Conservation (phyloP, 2,888 invertebrate species). For the Protophormia terraenovae region DNA sequence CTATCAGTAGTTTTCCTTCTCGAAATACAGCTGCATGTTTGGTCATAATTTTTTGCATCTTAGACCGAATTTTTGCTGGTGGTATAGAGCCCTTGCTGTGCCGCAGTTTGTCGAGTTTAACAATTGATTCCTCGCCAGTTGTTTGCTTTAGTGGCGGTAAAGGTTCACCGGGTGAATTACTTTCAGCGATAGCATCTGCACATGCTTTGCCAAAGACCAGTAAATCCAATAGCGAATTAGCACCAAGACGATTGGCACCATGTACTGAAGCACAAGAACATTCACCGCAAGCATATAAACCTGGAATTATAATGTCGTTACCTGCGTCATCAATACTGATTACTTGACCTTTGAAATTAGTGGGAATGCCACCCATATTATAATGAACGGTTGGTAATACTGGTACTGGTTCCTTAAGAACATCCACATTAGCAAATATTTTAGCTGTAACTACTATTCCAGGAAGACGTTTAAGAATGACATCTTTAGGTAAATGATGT, state of each 20-base stretch:
- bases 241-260: conserved; percentile 99
- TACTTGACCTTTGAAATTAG: conserved; percentile 97
- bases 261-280: conserved; percentile 97
- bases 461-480: conserved; percentile 89
- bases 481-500: conserved; percentile 96
- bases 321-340: conserved; percentile 75
- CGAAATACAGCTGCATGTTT: conserved; percentile 98
- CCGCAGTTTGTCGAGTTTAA: conserved; percentile 94
- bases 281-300: conserved; percentile 97
- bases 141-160: conserved; percentile 26
- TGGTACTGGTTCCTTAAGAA: conserved; percentile 98
- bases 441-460: conserved; percentile 99
- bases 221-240: conserved; percentile 97
- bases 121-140: conserved; percentile 94
- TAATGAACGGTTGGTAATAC: conserved; percentile 99
- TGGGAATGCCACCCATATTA: conserved; percentile 99
- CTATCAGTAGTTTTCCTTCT: conserved; percentile 90
- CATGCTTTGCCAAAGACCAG: conserved; percentile 99
- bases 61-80: conserved; percentile 91
- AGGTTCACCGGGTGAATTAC: conserved; percentile 91
- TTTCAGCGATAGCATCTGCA: conserved; percentile 92
- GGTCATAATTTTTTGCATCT: conserved; percentile 98
- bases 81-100: conserved; percentile 88
- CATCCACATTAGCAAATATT: conserved; percentile 99
- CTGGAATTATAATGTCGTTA: conserved; percentile 85